phyloP scores from a whole-genome alignment of 2,797 vertebrate species.

The Notolabrus celidotus region DNA sequence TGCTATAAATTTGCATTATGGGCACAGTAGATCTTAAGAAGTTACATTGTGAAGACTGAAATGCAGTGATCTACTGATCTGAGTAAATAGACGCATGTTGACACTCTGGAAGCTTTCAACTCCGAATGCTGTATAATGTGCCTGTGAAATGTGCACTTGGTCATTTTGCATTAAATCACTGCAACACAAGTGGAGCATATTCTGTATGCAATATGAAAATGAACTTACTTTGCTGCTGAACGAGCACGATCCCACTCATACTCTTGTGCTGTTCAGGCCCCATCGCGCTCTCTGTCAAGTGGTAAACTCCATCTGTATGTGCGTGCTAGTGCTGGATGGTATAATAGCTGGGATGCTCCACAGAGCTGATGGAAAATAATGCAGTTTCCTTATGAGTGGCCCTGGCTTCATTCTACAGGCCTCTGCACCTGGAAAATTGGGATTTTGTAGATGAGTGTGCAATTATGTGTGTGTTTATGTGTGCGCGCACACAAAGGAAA shows the following conservation, averaged over 20 bases:
- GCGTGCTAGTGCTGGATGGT: conserved; percentile 57
- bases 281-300: conserved; percentile 66
- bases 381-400: conserved; percentile 67
- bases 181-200: conserved; percentile 49
- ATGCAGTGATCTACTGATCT: conserved; percentile 28
- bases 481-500: conserved; percentile 43
- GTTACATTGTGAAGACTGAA: conserved; percentile 26
- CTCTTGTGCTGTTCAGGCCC: conserved; percentile 63
- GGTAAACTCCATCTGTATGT: conserved; percentile 71
- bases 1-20: conserved; percentile 38
- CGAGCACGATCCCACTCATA: conserved; percentile 59
- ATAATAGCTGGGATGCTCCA: conserved; percentile 58
- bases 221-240: conserved; percentile 57
- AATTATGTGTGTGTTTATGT: conserved; percentile 26
- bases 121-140: conserved; percentile 41
- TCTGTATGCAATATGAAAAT: conserved; percentile 56
- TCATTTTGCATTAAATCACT: conserved; percentile 54
- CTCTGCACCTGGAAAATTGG: conserved; percentile 77
- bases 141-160: conserved; percentile 52
- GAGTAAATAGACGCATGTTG: conserved; percentile 32
- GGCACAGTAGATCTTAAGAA: conserved; percentile 32
- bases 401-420: conserved; percentile 68
- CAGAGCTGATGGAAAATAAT: conserved; percentile 68
- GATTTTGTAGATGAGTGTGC: conserved; percentile 47
- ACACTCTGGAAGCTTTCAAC: conserved; percentile 47